These are phyloP conservation scores for Octopus sinensis DNA, from an alignment of 1,140 invertebrate species.

Conservation along the genomic window DNA sequence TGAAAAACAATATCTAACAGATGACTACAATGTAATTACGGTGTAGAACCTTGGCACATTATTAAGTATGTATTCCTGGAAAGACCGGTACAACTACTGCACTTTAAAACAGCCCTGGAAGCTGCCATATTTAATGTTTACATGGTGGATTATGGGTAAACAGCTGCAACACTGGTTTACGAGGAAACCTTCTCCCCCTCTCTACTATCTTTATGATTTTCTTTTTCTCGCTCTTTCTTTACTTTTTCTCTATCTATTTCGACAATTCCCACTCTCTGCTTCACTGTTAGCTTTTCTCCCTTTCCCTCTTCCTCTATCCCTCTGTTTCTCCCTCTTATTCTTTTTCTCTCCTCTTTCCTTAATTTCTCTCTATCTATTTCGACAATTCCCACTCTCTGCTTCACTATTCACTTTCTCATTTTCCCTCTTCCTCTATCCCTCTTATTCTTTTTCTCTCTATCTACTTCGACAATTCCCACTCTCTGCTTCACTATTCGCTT, in stretches of 20 bases:
- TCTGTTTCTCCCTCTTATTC: background rate
- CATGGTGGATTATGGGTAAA: constrained; percentile 10
- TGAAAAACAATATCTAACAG: no score
- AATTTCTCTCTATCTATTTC: background rate
- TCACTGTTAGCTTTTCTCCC: background rate
- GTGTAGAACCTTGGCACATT: background rate
- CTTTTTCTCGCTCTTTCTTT: background rate
- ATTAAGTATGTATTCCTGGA: background rate
- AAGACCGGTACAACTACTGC: background rate
- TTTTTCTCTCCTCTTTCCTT: background rate
- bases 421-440: background rate
- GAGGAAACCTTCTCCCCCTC: no score
- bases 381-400: background rate
- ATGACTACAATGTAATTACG: no score
- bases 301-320: background rate
- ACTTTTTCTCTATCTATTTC: background rate
- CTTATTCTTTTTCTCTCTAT: background rate
- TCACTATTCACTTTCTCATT: background rate
- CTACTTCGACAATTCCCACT: no score
- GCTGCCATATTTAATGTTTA: constrained; percentile 14
- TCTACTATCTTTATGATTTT: background rate
- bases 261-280: background rate
- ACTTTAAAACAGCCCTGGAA: background rate
- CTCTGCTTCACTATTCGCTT: no score
- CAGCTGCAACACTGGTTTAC: background rate